Evolutionary conservation across 2,888 invertebrate genomes (phyloP).

Genomic region (Oxycera nigricornis): DNA sequence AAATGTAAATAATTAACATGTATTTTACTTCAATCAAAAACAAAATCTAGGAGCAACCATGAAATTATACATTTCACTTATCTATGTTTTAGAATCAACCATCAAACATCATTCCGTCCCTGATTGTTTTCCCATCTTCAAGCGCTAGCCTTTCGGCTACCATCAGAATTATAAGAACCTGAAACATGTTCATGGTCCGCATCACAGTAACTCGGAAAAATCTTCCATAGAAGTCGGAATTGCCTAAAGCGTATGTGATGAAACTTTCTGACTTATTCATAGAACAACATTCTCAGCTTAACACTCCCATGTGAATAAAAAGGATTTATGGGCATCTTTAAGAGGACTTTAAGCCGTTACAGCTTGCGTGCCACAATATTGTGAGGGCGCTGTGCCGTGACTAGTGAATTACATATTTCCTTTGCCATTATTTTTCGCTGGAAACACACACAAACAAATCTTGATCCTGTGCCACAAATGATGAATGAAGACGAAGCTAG

Average conservation of each 20-base stretch:
- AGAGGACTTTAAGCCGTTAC: not conserved
- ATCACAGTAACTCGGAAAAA: not conserved
- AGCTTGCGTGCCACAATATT: not conserved
- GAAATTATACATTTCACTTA: too few relatives aligned
- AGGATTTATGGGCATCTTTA: not conserved
- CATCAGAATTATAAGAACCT: too few relatives aligned
- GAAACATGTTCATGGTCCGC: too few relatives aligned
- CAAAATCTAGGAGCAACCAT: too few relatives aligned
- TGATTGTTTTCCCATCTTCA: too few relatives aligned
- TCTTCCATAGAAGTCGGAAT: too few relatives aligned
- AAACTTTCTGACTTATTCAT: not conserved
- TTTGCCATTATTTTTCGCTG: not conserved
- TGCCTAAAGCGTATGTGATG: not conserved
- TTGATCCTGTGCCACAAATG: constrained; percentile 11
- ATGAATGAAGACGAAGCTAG: not conserved
- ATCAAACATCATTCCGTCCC: too few relatives aligned
- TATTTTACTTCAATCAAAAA: too few relatives aligned
- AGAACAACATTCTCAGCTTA: not conserved
- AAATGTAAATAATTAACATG: too few relatives aligned
- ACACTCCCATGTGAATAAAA: not conserved
- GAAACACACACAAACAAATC: constrained; percentile 1
- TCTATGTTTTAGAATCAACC: too few relatives aligned
- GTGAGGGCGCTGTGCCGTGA: too few relatives aligned
- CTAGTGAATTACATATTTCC: constrained; percentile 4
- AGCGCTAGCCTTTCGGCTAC: too few relatives aligned